A percentile compares a stretch with the other conserved stretches of the same genome.
Conservation (phyloP, 2,888 invertebrate species). For the Lepidochitona cinerea region DNA sequence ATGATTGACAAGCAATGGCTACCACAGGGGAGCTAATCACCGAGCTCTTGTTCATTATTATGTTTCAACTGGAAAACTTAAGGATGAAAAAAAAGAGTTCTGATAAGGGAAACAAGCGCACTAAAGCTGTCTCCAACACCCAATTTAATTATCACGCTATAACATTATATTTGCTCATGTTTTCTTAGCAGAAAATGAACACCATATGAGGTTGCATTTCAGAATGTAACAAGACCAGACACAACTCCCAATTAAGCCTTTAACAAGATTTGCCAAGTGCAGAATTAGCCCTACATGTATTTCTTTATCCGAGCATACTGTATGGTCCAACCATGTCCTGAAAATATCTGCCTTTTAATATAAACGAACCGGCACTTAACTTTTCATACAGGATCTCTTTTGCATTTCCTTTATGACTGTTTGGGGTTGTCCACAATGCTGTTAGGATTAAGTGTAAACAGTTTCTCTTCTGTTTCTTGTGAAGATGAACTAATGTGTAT, state of each 20-base stretch:
- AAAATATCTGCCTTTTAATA: no score
- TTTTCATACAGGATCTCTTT: no score
- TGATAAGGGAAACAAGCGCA: neutral
- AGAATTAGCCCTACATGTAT: no score
- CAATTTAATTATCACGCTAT: neutral
- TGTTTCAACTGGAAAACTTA: neutral
- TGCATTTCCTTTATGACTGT: no score
- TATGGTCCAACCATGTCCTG: no score
- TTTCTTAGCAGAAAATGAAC: neutral
- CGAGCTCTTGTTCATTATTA: neutral
- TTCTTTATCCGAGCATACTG: no score
- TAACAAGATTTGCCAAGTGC: no score
- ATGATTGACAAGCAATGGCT: neutral
- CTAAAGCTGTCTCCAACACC: neutral
- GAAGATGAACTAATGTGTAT: neutral
- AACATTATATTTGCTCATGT: neutral
- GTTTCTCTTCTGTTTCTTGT: neutral
- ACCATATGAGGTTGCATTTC: neutral
- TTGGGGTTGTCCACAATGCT: no score
- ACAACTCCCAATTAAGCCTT: neutral
- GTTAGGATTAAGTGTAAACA: neutral
- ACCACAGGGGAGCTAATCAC: neutral
- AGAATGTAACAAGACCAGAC: neutral
- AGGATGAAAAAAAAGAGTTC: neutral
- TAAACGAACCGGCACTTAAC: no score